Conservation (phyloP, 2,888 invertebrate genomes). For the Anticlea derivata region DNA sequence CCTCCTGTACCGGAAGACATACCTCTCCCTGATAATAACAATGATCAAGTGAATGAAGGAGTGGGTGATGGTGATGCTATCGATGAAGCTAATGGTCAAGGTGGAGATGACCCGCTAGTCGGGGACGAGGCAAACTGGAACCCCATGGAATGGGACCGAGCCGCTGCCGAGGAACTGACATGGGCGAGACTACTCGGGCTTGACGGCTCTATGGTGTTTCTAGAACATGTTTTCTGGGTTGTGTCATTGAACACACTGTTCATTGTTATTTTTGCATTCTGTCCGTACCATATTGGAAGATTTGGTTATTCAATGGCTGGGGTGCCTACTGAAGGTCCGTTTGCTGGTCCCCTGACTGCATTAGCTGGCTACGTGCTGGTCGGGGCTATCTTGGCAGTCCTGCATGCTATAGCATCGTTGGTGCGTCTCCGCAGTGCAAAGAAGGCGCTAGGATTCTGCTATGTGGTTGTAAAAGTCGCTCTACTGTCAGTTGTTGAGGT, state of each 20-base stretch:
- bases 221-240: slow-evolving; percentile 99
- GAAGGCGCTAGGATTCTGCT: slow-evolving; percentile 95
- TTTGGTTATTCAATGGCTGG: slow-evolving; percentile 88
- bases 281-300: slow-evolving; percentile 97
- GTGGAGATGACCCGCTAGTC: slow-evolving; percentile 81
- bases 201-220: slow-evolving; percentile 97
- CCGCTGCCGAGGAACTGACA: slow-evolving; percentile 98
- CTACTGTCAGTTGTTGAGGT: slow-evolving; percentile 97
- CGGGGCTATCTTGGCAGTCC: slow-evolving; percentile 90
- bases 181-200: slow-evolving; percentile 98
- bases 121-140: slow-evolving; percentile 97
- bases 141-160: slow-evolving; percentile 99
- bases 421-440: slow-evolving; percentile 91
- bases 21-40: slow-evolving; percentile 76
- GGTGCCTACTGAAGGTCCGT: slow-evolving; percentile 87
- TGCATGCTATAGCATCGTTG: slow-evolving; percentile 93
- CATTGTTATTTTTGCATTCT: slow-evolving; percentile 98
- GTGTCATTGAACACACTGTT: slow-evolving; percentile 98
- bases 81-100: slow-evolving; percentile 67
- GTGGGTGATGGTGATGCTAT: slow-evolving; percentile 60
- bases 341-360: slow-evolving; percentile 96
- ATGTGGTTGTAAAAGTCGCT: slow-evolving; percentile 95
- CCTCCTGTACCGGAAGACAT: slow-evolving; percentile 76
- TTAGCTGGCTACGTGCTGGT: slow-evolving; percentile 96
- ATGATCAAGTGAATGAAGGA: slow-evolving; percentile 70